Conservation (phyloP, 1,140 invertebrate genomes). For the Propsilocerus akamusi region DNA sequence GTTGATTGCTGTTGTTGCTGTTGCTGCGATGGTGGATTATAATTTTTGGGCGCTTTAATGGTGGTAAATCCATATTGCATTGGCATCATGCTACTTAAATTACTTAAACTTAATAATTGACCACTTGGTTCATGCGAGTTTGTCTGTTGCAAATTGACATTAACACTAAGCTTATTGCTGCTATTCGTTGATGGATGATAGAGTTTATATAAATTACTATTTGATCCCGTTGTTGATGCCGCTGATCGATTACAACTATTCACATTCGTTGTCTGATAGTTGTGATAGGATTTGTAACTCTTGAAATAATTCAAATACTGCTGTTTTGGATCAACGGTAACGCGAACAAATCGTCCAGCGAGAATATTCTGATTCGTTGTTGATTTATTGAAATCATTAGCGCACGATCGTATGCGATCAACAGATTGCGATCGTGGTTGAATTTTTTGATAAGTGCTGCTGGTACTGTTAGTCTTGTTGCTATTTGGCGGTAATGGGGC, state of each 20-base stretch:
- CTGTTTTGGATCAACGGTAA: conserved; percentile 1
- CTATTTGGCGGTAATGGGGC: background rate
- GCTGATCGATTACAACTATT: background rate
- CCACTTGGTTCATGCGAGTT: conserved; percentile 1
- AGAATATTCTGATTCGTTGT: conserved; percentile 1
- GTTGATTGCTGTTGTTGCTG: background rate
- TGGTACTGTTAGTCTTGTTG: conserved; percentile 5
- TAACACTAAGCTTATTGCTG: background rate
- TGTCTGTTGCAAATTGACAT: background rate
- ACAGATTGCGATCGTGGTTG: conserved; percentile 6
- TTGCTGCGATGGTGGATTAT: background rate
- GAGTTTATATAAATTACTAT: background rate
- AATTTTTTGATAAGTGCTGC: background rate
- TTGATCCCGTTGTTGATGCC: conserved; percentile 1
- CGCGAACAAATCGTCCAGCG: conserved; percentile 2
- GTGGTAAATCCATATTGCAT: conserved; percentile 1
- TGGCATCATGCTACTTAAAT: conserved; percentile 3
- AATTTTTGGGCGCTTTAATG: background rate
- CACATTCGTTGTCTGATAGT: background rate
- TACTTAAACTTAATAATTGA: conserved; percentile 3
- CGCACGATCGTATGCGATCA: conserved; percentile 15
- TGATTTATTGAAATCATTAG: conserved; percentile 1
- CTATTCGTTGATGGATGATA: conserved; percentile 1
- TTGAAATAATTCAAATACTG: conserved; percentile 2
- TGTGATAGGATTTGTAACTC: conserved; percentile 1